These are phyloP conservation scores for Nyctereutes procyonoides DNA, from an alignment of 2,113 vertebrate genomes.

Conservation along the genomic window DNA sequence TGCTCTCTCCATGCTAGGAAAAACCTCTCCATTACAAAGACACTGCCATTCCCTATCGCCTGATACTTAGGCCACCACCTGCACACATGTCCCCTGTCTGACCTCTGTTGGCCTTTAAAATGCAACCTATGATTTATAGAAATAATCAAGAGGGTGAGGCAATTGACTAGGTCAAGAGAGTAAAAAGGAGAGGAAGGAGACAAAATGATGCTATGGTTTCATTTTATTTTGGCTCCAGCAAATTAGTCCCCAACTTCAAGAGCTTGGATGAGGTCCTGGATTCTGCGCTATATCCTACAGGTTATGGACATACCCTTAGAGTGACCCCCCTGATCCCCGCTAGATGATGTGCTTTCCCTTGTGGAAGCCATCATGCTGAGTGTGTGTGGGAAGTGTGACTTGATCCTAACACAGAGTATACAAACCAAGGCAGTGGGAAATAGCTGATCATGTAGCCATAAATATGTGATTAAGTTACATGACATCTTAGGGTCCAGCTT, in stretches of 20 bases:
- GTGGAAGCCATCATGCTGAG: not conserved
- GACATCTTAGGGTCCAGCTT: not conserved
- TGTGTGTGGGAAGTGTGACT: not conserved
- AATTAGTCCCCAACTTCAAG: not conserved
- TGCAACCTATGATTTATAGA: not conserved
- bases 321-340: not conserved
- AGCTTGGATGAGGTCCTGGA: not conserved
- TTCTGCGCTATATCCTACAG: not conserved
- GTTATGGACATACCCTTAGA: not conserved
- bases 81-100: not conserved
- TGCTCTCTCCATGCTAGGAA: fast-evolving
- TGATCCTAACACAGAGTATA: not conserved
- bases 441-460: not conserved
- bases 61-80: not conserved
- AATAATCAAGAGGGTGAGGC: not conserved
- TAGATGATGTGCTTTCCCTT: not conserved
- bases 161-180: not conserved
- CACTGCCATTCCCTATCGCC: fast-evolving
- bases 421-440: too few relatives aligned
- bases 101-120: not conserved
- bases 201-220: not conserved
- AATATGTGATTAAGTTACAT: not conserved
- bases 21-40: not conserved
- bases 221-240: not conserved
- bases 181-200: not conserved